Conservation (phyloP, 1,140 invertebrate species). For the Dendrolimus punctatus region DNA sequence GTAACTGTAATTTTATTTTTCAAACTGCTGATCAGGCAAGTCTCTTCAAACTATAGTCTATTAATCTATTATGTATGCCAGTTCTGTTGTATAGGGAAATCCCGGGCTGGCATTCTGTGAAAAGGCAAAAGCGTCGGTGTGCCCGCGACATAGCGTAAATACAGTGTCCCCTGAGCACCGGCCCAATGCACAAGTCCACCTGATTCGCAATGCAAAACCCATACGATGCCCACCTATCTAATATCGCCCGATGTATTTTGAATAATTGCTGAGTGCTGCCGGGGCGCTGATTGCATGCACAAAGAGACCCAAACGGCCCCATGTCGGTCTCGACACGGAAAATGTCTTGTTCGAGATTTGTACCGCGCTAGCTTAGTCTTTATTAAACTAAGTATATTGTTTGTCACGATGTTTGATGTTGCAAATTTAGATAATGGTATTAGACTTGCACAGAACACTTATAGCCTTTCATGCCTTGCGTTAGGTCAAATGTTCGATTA, state of each 20-base stretch:
- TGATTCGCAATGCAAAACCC: slow-evolving; percentile 68
- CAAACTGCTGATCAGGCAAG: too few relatives aligned
- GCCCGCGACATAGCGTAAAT: slow-evolving; percentile 50
- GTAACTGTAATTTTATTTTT: too few relatives aligned
- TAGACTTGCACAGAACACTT: too few relatives aligned
- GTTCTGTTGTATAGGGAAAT: not conserved
- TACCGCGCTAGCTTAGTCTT: not conserved
- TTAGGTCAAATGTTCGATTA: too few relatives aligned
- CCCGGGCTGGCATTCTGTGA: slow-evolving; percentile 36
- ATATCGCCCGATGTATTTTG: slow-evolving; percentile 68
- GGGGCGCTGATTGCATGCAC: slow-evolving; percentile 54
- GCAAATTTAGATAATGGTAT: too few relatives aligned
- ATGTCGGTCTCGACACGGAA: slow-evolving; percentile 23
- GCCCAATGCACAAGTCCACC: slow-evolving; percentile 47
- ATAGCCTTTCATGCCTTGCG: too few relatives aligned
- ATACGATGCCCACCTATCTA: slow-evolving; percentile 61
- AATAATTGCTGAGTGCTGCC: slow-evolving; percentile 54
- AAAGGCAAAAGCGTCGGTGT: slow-evolving; percentile 52
- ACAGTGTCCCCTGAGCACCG: slow-evolving; percentile 44
- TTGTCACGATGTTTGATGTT: too few relatives aligned
- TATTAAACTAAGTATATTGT: too few relatives aligned
- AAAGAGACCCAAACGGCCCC: slow-evolving; percentile 41
- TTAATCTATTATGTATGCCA: too few relatives aligned
- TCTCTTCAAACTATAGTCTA: too few relatives aligned
- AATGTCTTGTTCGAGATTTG: slow-evolving; percentile 55